Percentiles rank a stretch among this genome's conserved stretches.
phyloP scores from a whole-genome alignment of 53 echinoderm and acorn worm species.

The Holothuria leucospilota region DNA sequence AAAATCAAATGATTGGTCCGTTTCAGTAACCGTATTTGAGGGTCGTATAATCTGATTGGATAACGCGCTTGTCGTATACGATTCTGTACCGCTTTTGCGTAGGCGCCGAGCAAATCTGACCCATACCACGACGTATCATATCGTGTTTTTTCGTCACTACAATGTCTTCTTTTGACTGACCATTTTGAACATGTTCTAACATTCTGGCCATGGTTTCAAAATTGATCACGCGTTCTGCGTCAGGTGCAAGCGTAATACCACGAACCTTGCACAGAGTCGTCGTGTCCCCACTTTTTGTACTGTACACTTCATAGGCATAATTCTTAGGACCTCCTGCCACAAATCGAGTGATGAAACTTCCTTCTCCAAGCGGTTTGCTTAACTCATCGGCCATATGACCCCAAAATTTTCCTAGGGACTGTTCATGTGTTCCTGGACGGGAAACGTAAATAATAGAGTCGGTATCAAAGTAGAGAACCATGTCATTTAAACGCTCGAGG shows the following conservation, averaged over 20 bases:
- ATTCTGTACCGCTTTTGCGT: constrained; percentile 33
- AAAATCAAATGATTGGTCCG: not conserved
- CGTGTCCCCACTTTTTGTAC: constrained; percentile 13
- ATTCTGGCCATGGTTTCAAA: constrained; percentile 39
- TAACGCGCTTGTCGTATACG: constrained; percentile 56
- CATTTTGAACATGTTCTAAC: constrained; percentile 28
- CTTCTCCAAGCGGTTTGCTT: constrained; percentile 47
- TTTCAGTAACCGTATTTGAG: constrained; percentile 32
- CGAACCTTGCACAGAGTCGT: constrained; percentile 42
- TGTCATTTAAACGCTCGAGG: constrained; percentile 20
- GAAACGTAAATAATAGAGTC: constrained; percentile 56
- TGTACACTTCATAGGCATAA: constrained; percentile 62
- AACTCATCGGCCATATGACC: constrained; percentile 75
- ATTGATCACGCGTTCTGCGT: constrained; percentile 6
- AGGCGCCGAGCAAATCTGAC: not conserved
- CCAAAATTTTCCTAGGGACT: constrained; percentile 52
- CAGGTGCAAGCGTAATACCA: constrained; percentile 48
- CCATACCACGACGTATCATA: not conserved
- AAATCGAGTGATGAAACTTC: constrained; percentile 69
- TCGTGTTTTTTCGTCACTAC: not conserved
- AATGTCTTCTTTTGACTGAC: constrained; percentile 23
- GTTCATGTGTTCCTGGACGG: constrained; percentile 50
- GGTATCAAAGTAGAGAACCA: constrained; percentile 62
- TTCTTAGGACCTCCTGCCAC: constrained; percentile 76
- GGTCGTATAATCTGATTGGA: not conserved